These are phyloP conservation scores for Channa argus DNA, from an alignment of 2,113 vertebrate genomes.

Conservation along the genomic window DNA sequence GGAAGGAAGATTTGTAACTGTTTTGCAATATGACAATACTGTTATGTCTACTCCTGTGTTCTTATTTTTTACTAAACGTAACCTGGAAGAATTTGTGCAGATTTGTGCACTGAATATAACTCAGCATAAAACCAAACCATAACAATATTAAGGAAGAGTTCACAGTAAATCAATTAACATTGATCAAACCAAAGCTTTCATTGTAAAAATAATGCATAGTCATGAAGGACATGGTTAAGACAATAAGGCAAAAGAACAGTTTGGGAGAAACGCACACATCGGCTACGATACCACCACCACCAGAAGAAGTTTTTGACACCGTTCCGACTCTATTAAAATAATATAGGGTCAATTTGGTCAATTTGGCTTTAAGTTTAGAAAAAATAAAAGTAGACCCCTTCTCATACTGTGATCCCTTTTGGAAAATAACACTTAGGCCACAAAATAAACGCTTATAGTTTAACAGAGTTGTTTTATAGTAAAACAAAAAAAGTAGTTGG, in stretches of 20 bases:
- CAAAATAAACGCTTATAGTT: slow-evolving; percentile 1
- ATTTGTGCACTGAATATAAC: background rate
- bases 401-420: background rate
- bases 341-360: slow-evolving; percentile 33
- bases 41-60: too few relatives aligned
- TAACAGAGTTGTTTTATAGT: background rate
- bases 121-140: background rate
- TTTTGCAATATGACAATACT: background rate
- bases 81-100: too few relatives aligned
- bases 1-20: background rate
- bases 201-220: slow-evolving; percentile 76
- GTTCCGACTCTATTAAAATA: slow-evolving; percentile 19
- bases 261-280: background rate
- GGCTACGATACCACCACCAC: background rate
- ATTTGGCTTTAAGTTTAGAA: slow-evolving; percentile 20
- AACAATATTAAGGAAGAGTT: slow-evolving; percentile 28
- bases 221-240: slow-evolving; percentile 38
- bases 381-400: background rate
- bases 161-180: slow-evolving; percentile 67
- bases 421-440: background rate
- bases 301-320: slow-evolving; percentile 12
- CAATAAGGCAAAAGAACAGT: slow-evolving; percentile 40
- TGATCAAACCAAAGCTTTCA: slow-evolving; percentile 54
- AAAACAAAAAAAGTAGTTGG: background rate
- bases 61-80: too few relatives aligned